Base-by-base conservation (phyloP, 2,888 invertebrate genomes). In the Strigamia crassipes region DNA sequence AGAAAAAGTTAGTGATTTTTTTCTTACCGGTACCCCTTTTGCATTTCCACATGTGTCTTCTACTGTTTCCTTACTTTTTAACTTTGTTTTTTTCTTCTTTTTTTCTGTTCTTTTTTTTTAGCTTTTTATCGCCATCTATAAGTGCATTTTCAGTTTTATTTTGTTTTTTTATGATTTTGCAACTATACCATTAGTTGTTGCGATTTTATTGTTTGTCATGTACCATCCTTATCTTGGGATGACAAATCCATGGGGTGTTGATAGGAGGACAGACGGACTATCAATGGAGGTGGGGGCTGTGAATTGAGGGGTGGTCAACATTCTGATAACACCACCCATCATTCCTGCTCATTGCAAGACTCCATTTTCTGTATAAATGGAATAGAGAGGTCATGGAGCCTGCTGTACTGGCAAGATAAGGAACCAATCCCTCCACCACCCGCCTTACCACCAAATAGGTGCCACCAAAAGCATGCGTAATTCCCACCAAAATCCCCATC, bases 401-500 rank as follows among this genome's bases (percentile, higher is more conserved):
- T 73, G 73, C 73, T 73, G 73, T 73, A 73, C 73, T 73, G 73
- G 73, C 73, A 73, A 73, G 73, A 73, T 73, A 73, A 73, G 73
- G 73, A 73, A 31, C 27, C 73, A 73, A 73, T 31, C 73, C 56
- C 56, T 18, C 18, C 61, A 18, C 61, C 61, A 61, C 61, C 12
- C 73, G 73, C 73, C 73, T 73, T 73, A 73, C 73, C 73, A 73
- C 73, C 21, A 73, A 23, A 73, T 73, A 73, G 73, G 73, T 73
- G 73, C 73, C 73, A n/a, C 73, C 73, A 73, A 73, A 73, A 73
- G 73, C 73, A 73, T 73, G 73, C 73, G 73, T 73, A 73, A 73
- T 73, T 73, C 73, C 73, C 73, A 31, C 73, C 73, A 73, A 73
- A 73, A 73, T 73, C 73, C 73, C 73, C 73, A 73, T 73, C 73